These are phyloP conservation scores for Lydus trimaculatus DNA, from an alignment of 2,888 invertebrate species.

Conservation along the genomic window DNA sequence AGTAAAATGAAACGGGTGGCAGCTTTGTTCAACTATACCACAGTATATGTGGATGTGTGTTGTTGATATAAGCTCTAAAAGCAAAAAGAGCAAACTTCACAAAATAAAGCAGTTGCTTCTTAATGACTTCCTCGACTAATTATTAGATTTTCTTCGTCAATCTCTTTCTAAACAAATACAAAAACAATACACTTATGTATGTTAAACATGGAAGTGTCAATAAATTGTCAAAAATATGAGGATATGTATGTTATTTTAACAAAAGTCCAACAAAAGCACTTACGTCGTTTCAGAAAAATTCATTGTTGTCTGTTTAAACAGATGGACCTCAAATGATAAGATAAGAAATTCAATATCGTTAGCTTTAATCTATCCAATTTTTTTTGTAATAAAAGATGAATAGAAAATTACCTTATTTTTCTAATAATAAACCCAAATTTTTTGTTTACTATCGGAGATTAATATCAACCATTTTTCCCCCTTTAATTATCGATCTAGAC, in stretches of 20 bases:
- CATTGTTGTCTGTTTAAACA: slow-evolving; percentile 47
- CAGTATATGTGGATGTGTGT: slow-evolving; percentile 38
- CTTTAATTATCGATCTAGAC: slow-evolving; percentile 22
- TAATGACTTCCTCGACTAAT: slow-evolving; percentile 4
- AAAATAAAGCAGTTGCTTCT: background rate
- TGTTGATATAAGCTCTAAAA: slow-evolving; percentile 26
- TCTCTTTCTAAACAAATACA: background rate
- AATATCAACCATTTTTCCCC: slow-evolving; percentile 21
- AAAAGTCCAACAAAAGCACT: slow-evolving; percentile 30
- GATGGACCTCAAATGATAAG: slow-evolving; percentile 49
- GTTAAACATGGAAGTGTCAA: slow-evolving; percentile 9
- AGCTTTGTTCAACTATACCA: slow-evolving; percentile 49
- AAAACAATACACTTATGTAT: background rate
- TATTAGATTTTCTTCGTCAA: background rate
- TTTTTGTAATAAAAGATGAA: slow-evolving; percentile 46
- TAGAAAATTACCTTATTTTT: slow-evolving; percentile 43
- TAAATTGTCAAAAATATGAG: background rate
- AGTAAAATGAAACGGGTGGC: slow-evolving; percentile 52
- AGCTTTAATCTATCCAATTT: slow-evolving; percentile 47
- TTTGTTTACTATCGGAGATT: slow-evolving; percentile 38
- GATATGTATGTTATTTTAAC: slow-evolving; percentile 9
- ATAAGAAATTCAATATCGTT: slow-evolving; percentile 50
- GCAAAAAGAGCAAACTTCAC: slow-evolving; percentile 26
- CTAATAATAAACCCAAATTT: slow-evolving; percentile 1
- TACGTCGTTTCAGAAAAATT: slow-evolving; percentile 23